Evolutionary conservation across 2,888 invertebrate genomes (phyloP), one percentile per base, ranked within the genome.

Genomic region (Drosophila tripunctata): DNA sequence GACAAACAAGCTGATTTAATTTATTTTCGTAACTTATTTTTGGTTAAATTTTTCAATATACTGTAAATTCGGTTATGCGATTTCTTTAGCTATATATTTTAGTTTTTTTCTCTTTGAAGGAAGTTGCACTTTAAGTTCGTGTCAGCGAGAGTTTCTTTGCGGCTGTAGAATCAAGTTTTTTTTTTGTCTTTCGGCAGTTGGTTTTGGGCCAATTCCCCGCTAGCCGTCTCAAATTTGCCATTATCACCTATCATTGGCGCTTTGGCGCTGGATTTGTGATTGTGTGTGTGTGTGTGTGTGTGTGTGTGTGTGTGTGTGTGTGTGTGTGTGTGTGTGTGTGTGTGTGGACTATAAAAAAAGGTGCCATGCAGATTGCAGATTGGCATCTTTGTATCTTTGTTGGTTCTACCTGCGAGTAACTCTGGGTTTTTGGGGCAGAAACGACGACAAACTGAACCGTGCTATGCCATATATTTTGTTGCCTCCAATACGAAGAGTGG

Each of bases 281-380:
- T 30, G 30, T 5, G 30, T 30, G 14, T 33, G 12, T 33, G 33
- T 33, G 24, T 6, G 24, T 27, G 24, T 27, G 24, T 27, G 30
- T 30, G 30, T 5, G 30, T 30, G 14, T 33, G 12, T 33, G 33
- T 33, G 24, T 6, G 24, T 27, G 24, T 27, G 24, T 27, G 24
- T 7, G 24, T 7, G 24, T 27, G 10, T 27, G 24, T 27, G 8
- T 7, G 27, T 27, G 27, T 10, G 27, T 10, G 78, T 69, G 68
- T 73, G 69, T 67, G 76, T 41, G 48, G 54, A 54, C 75, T 75
- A 82, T 82, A 82, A 83, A 88, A 85, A 78, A 83, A 82, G 80
- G 67, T 88, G 79, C 81, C 89, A 90, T 89, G 90, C 88, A 90
- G 89, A 89, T 89, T 90, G 88, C 88, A 90, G 89, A 89, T 89